phyloP scores from a whole-genome alignment of 2,113 vertebrate species.

The Ameiurus melas region DNA sequence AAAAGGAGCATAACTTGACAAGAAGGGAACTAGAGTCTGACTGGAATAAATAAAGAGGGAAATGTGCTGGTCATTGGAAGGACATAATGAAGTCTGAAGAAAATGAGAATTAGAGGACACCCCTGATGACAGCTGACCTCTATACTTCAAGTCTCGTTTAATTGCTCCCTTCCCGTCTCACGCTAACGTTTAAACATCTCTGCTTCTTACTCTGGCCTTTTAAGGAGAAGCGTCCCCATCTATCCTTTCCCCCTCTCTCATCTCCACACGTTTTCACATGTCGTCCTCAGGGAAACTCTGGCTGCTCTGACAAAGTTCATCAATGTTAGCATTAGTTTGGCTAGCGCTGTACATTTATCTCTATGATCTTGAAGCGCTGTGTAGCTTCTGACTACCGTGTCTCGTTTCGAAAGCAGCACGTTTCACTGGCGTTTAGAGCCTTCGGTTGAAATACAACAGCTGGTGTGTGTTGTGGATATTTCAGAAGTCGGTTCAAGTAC shows the following conservation, averaged over 20 bases:
- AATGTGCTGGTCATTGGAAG: not conserved
- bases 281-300: not conserved
- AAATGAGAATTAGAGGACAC: conserved; percentile 29
- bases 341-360: conserved; percentile 27
- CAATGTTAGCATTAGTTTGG: conserved; percentile 23
- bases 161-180: conserved; percentile 46
- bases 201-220: conserved; percentile 64
- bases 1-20: conserved; percentile 29
- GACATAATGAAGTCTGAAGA: conserved; percentile 20
- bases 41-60: conserved; percentile 26
- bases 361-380: not conserved
- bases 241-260: conserved; percentile 47
- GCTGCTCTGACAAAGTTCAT: conserved; percentile 17
- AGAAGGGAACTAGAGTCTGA: conserved; percentile 14
- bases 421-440: not conserved
- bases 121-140: conserved; percentile 3
- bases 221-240: conserved; percentile 66
- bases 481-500: not conserved
- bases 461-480: not conserved
- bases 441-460: not conserved
- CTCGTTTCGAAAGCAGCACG: not conserved
- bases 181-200: conserved; percentile 45
- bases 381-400: not conserved
- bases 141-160: conserved; percentile 27
- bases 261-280: conserved; percentile 23